phyloP scores from a whole-genome alignment of 2,797 vertebrate genomes.

The Argya squamiceps region DNA sequence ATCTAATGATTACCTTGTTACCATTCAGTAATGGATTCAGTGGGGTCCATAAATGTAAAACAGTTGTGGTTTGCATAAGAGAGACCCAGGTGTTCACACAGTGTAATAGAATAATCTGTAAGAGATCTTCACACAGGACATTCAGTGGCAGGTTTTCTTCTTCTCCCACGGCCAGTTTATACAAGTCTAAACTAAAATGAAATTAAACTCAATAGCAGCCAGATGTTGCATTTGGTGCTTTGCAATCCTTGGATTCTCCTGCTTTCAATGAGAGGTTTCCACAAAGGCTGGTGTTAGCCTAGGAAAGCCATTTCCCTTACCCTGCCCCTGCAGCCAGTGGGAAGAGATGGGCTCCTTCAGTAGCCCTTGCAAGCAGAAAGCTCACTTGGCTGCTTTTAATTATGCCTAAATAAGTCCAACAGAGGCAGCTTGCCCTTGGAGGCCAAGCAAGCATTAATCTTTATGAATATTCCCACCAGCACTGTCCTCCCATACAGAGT shows the following conservation, averaged over 20 bases:
- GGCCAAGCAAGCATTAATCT: background rate
- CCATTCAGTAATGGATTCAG: background rate
- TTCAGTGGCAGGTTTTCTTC: background rate
- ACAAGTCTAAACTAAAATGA: background rate
- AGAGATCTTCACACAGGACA: background rate
- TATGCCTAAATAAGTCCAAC: background rate
- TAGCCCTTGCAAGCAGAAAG: background rate
- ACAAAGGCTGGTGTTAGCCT: background rate
- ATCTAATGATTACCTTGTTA: background rate
- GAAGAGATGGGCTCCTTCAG: background rate
- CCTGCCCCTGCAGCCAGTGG: background rate
- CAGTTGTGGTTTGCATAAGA: background rate
- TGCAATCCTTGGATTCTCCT: background rate
- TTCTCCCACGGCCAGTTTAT: fast-evolving
- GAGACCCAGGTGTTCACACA: background rate
- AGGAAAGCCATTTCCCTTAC: background rate
- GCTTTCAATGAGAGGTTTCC: background rate
- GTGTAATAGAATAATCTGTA: background rate
- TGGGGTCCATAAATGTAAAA: background rate
- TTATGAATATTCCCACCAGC: background rate
- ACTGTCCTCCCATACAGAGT: background rate
- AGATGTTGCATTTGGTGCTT: background rate
- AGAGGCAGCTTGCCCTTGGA: background rate
- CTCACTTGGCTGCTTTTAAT: background rate
- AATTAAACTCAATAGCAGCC: background rate